Evolutionary conservation across 2,113 vertebrate genomes (phyloP), one percentile per base, ranked within the genome.

Genomic region (Notarius lentiginosus): DNA sequence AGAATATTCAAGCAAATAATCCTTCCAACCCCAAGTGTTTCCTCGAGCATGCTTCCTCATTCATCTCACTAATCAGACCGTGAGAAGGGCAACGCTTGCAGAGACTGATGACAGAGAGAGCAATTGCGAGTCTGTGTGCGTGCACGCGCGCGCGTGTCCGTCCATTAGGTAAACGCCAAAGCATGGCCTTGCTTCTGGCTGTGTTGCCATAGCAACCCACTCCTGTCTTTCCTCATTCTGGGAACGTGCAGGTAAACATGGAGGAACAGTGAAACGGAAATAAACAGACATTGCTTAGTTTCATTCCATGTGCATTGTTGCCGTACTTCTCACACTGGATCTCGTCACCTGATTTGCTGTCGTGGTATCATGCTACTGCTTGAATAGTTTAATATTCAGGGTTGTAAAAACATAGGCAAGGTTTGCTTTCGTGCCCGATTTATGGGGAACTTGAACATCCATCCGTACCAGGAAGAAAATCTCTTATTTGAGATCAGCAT

Each of bases 151-250:
- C 41, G 41, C 41, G 41, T 41, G 41, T 4, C 41, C 41, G 41
- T 41, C 41, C 41, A 41, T 41, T 41, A 41, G 49, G 55, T 82
- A 76, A 72, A 49, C 14, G 27, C n/a, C 68, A 75, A 53, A 22
- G 34, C 61, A 83, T n/a, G 80, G 56, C 18, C 41, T 22, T 70
- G 60, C 22, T 68, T 66, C 5, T 41, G 27, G 79, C 10, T 10
- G 15, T 15, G 87, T 88, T 88, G 49, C 80, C 79, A 86, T 88
- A 60, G 80, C 47, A 89, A 89, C 88, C 7, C 14, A n/a, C 41
- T 85, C 65, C 66, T 34, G 41, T 34, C 12, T 61, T 49, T 81
- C 47, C 56, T 66, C 65, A 20, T 24, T 49, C 53, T 56, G 60
- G 24, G 51, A 83, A 76, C 9, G 56, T 61, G 30, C 56, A 76